Evolutionary conservation across 2,113 vertebrate species (phyloP), one percentile per base, ranked within the genome.

Genomic region (Reinhardtius hippoglossoides): DNA sequence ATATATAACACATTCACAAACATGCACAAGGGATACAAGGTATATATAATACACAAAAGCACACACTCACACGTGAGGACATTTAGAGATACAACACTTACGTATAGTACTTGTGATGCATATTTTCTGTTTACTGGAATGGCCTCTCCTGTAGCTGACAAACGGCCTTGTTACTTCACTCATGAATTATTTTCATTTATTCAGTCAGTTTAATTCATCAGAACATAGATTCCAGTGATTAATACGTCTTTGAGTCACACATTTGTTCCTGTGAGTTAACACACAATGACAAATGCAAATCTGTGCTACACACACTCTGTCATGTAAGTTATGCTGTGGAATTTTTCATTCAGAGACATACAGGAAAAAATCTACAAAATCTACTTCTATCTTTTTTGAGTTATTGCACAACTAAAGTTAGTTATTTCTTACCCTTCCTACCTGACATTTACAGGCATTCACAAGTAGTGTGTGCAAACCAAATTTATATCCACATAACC

Each of bases 31-130:
- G 4, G 42, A 12, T 20, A 7, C 5, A n/a, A 6, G 18, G 16
- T 31, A 31, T 31, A 52, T 18, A 52, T 18, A n/a, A 52, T 18
- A 52, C 72, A 85, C 52, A 79, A 48, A 23, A 56, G 64, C n/a
- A 48, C 46, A 37, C 8, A 7, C 31, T 7, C 31, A 37, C 16
- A 18, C 20, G 9, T 60, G 13, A 50, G 5, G 31, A 7, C 6
- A 31, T 44, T 66, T 5, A 67, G n/a, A 65, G 15, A 16, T 27
- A 3, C 3, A 24, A 9, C 9, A 0, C 1, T 35, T 14, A 62
- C 24, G 3, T 35, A 24, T 18, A 40, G 46, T 10, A 23, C 26
- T 52, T 52, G 1, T 80, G 26, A 62, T 27, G 18, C 15, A n/a
- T 60, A 15, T 58, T 35, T 12, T 64, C 4, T 67, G 48, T 50